Conservation (phyloP, 2,113 vertebrate species). For the Gila orcuttii region DNA sequence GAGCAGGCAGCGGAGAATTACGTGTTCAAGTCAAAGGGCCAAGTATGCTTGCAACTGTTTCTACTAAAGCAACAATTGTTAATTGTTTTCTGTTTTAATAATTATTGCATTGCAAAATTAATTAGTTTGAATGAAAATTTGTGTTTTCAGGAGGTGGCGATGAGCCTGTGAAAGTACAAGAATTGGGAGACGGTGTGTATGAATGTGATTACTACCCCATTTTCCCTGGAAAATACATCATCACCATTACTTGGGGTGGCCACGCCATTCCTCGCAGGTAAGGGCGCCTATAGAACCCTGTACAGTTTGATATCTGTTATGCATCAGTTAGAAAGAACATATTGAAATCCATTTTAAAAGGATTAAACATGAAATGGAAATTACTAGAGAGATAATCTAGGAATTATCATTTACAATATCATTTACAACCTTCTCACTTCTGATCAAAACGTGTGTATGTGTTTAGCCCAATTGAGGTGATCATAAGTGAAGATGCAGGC, state of each 20-base stretch:
- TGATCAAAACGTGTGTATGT: constrained; percentile 35
- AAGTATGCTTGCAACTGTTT: constrained; percentile 72
- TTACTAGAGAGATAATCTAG: background rate
- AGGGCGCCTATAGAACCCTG: constrained; percentile 23
- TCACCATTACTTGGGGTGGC: constrained; percentile 89
- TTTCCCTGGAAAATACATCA: constrained; percentile 82
- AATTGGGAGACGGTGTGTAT: constrained; percentile 80
- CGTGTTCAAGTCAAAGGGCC: constrained; percentile 82
- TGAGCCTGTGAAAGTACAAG: constrained; percentile 85
- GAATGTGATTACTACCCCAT: constrained; percentile 90
- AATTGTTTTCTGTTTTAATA: too few species aligned
- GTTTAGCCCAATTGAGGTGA: constrained; percentile 86
- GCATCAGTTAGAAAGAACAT: too few species aligned
- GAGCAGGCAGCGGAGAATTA: constrained; percentile 83
- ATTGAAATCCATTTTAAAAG: background rate
- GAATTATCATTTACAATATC: too few species aligned
- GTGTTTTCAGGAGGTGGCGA: constrained; percentile 81
- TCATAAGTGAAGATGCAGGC: constrained; percentile 84
- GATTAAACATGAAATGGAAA: background rate
- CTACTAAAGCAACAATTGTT: background rate
- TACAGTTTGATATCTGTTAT: background rate
- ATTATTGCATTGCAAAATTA: background rate
- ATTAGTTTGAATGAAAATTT: background rate
- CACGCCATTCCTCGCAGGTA: constrained; percentile 90
- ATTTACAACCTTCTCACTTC: background rate